Evolutionary conservation across 1,140 invertebrate species (phyloP), one percentile per base, ranked within the genome.

Genomic region (Chelonus insularis): DNA sequence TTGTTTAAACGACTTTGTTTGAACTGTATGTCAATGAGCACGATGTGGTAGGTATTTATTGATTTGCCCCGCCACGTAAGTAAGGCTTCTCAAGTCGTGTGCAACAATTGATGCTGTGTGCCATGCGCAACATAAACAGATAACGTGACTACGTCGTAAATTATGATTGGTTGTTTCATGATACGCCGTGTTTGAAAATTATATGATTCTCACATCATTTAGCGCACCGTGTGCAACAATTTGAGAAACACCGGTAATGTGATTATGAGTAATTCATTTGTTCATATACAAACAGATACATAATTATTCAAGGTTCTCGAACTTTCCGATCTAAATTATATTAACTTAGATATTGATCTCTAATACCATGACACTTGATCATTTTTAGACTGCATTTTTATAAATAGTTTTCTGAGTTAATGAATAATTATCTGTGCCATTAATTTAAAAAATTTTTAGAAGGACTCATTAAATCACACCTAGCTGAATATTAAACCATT

Each of bases 211-310:
- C n/a, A n/a, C n/a, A n/a, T n/a, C n/a, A n/a, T n/a, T n/a, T n/a
- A 39, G 11, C n/a, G 37, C n/a, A 39, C 37, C 37, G 37, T 39
- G 37, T 39, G 37, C 37, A 39, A 39, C 37, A 39, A 39, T 39
- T 39, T 14, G 37, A 39, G 37, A 39, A 39, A 39, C n/a, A 12
- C 4, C 8, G n/a, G 32, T 34, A 7, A 11, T 11, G 37, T 39
- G 6, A 39, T 12, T 0, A 39, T 39, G 14, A 39, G 14, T 39
- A 14, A 39, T 12, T 39, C 37, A 39, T 39, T n/a, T 14, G 9
- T 12, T 11, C n/a, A 12, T 39, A 14, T 39, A 39, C n/a, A 39
- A 12, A 39, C 37, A 39, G 14, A 39, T 12, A 39, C 11, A 8
- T 34, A 3, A 8, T 14, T 12, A 39, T 11, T 39, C 37, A 39